A percentile compares a stretch with the other conserved stretches of the same genome.
phyloP scores from a whole-genome alignment of 2,888 invertebrate genomes.

The Frankliniella intonsa region DNA sequence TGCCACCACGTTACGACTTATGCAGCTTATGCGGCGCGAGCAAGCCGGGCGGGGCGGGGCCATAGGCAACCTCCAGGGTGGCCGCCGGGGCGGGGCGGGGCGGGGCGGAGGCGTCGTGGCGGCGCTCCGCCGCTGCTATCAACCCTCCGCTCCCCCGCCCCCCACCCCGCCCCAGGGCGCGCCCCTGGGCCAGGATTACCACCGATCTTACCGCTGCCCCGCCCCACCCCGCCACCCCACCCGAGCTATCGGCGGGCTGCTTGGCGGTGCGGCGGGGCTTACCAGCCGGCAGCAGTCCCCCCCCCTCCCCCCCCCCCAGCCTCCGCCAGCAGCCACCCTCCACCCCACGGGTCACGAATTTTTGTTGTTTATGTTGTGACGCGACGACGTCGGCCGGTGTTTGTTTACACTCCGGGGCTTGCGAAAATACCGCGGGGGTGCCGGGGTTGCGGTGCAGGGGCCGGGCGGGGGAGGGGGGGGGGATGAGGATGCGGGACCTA shows the following conservation, averaged over 20 bases:
- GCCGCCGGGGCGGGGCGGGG: background rate
- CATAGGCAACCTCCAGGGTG: too few relatives aligned
- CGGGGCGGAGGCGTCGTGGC: background rate
- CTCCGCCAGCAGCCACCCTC: background rate
- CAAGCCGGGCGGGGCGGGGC: too few relatives aligned
- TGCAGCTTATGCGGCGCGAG: too few relatives aligned
- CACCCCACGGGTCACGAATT: background rate
- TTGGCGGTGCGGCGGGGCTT: background rate
- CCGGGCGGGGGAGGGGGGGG: too few relatives aligned
- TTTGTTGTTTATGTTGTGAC: background rate
- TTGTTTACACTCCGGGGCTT: background rate
- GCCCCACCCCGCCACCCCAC: background rate
- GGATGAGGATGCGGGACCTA: background rate
- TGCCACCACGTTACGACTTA: background rate
- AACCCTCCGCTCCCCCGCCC: background rate
- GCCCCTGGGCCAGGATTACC: background rate
- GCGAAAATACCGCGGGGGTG: too few relatives aligned
- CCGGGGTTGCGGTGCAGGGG: too few relatives aligned
- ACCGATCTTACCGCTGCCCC: constrained; percentile 7
- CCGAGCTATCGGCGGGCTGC: background rate
- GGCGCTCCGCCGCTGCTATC: background rate
- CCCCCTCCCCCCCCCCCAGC: background rate
- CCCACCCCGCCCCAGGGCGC: background rate
- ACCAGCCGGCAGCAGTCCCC: background rate
- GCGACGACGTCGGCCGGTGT: background rate